Evolutionary conservation across 2,797 vertebrate species (phyloP).

Genomic region (Morus bassanus): DNA sequence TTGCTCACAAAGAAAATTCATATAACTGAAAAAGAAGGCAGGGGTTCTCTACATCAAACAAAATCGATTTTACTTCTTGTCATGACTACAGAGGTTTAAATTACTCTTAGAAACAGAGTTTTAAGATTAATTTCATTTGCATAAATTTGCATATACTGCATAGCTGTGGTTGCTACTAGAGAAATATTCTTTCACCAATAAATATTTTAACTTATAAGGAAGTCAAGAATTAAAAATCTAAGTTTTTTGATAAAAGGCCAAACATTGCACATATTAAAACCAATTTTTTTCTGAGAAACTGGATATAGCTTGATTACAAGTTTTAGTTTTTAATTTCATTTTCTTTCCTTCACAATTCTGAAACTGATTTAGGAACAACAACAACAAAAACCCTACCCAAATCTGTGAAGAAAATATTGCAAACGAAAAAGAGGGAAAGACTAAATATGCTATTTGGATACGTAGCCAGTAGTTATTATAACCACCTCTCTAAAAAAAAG

Average conservation of each 20-base stretch:
- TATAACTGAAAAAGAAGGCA: not conserved
- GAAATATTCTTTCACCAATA: not conserved
- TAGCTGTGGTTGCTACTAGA: not conserved
- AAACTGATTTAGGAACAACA: not conserved
- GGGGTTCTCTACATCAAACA: not conserved
- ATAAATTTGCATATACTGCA: not conserved
- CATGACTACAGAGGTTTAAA: not conserved
- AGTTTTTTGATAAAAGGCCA: not conserved
- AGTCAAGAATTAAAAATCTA: not conserved
- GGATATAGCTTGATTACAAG: not conserved
- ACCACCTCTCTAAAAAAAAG: fast-evolving
- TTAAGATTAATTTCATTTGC: not conserved
- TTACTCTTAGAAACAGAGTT: not conserved
- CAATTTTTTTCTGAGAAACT: not conserved
- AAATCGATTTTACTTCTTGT: not conserved
- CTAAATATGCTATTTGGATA: not conserved
- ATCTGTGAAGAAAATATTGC: not conserved
- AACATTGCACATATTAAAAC: not conserved
- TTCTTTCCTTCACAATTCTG: not conserved
- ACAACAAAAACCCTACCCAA: not conserved
- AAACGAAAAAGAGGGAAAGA: not conserved
- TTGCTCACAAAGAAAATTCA: not conserved
- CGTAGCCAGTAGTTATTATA: not conserved
- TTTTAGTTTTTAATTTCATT: not conserved
- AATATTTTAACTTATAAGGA: not conserved